Base-by-base conservation (phyloP, 2,888 invertebrate genomes). In the Boloria euphrosyne region DNA sequence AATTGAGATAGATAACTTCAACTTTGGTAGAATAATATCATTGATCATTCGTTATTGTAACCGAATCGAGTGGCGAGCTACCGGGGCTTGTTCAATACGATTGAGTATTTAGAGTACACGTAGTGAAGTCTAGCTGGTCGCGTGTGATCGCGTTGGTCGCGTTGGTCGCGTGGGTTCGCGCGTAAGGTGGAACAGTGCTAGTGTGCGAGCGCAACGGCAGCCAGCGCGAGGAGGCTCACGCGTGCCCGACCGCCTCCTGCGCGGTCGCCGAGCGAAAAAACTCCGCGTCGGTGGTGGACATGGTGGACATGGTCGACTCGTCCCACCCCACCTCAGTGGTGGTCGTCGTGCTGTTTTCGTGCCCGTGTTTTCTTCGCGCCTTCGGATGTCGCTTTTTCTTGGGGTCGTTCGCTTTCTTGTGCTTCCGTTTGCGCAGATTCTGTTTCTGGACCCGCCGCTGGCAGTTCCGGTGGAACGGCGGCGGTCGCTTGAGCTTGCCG, bases 221-320 rank as follows among this genome's bases (percentile, higher is more conserved):
- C 91, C 77, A 59, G 82, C 79, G 87, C 89, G 83, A 89, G 82
- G 80, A 87, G 84, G 75, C 89, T 89, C 85, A 92, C 87, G 89
- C 89, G 84, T 89, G 93, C 75, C 84, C 87, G 89, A 85, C 89
- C 89, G 89, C 90, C 89, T 92, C 92, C 87, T 87, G 93, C 87
- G 90, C 91, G 87, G 90, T 90, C 86, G 90, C 90, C 79, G 93
- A 89, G 82, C 93, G 93, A 87, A 93, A 93, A 90, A 93, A 93
- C 93, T 93, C 93, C 71, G 85, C 87, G 82, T 85, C 90, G 71
- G 84, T 93, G 82, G 93, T 92, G 62, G 89, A 90, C 87, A 90
- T 87, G 14, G 90, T 90, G 69, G 91, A 90, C 82, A 93, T 91
- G 60, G 91, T 92, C 76, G 93, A 92, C 79, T 90, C 90, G 77